Base-by-base conservation (phyloP, 2,797 vertebrate genomes). In the Sphaeramia orbicularis region DNA sequence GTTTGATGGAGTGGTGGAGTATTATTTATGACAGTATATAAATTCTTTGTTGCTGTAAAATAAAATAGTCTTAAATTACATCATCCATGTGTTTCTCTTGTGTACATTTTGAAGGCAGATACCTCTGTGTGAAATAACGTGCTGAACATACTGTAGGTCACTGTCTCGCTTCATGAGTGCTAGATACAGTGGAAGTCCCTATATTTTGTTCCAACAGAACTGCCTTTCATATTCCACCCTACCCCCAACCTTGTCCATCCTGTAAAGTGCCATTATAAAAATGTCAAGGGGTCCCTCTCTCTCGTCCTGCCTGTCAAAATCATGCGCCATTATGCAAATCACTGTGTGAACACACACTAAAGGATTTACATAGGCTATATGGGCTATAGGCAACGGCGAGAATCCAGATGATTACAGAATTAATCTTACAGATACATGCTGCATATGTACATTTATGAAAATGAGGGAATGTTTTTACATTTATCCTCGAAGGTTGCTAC, bases 181-280 rank as follows among this genome's bases (percentile, higher is more conserved):
- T 21, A 73, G 58, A 76, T 60, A 74, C 71, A 83, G 47, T 50
- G 47, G 47, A 82, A 48, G 49, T 65, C 71, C 54, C 50, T 61
- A 72, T 78, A 82, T 86, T 88, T 83, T 87, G 77, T 78, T 85
- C 73, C 54, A 79, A 57, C 71, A 65, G 48, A 67, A 37, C 64
- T 52, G 65, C 59, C 52, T 57, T 76, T 62, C 77, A 65, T 81
- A 79, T 74, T 62, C 82, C 68, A 61, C 75, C 76, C 78, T 63
- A 73, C 83, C 82, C 85, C 86, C 87, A 86, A 83, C 86, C 87
- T 80, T 88, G 89, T 89, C 80, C 89, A 88, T 73, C 80, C 81
- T 90, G 85, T 89, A 90, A 90, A 91, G 87, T 91, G 82, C 91
- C 83, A 91, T 93, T 91, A 91, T 89, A 89, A 91, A 93, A 92